These are phyloP conservation scores for Agapornis roseicollis DNA, from an alignment of 2,113 vertebrate species.

Conservation along the genomic window DNA sequence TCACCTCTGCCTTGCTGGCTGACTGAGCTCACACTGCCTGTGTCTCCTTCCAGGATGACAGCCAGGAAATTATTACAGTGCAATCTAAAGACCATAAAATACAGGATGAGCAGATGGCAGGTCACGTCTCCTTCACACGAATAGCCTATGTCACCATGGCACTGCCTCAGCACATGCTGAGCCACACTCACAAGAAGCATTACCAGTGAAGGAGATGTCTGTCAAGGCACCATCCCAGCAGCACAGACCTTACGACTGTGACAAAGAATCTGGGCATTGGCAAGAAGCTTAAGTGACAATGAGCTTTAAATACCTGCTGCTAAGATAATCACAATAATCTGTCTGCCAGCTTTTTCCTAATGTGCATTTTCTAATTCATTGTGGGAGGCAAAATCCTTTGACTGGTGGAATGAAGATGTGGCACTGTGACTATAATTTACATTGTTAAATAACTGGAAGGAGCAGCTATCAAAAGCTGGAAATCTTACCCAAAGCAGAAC, in stretches of 20 bases:
- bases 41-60: slow-evolving; percentile 51
- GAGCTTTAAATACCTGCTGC: slow-evolving; percentile 62
- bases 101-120: slow-evolving; percentile 57
- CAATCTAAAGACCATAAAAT: slow-evolving; percentile 45
- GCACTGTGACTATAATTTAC: slow-evolving; percentile 47
- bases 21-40: background rate
- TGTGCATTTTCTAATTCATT: slow-evolving; percentile 55
- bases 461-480: slow-evolving; percentile 24
- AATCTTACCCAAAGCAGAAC: background rate
- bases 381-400: slow-evolving; percentile 59
- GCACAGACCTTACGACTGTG: slow-evolving; percentile 2
- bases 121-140: slow-evolving; percentile 25
- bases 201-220: background rate
- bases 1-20: slow-evolving; percentile 20
- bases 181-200: background rate
- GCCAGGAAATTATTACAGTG: slow-evolving; percentile 59
- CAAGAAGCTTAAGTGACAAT: slow-evolving; percentile 39
- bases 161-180: background rate
- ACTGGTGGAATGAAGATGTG: slow-evolving; percentile 54
- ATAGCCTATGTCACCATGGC: background rate
- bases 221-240: background rate
- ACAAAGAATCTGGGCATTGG: slow-evolving; percentile 40
- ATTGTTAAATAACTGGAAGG: slow-evolving; percentile 45
- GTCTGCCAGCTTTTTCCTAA: slow-evolving; percentile 63
- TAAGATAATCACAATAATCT: slow-evolving; percentile 67